Base-by-base conservation (phyloP, 2,113 vertebrate species). In the Chaetodon auriga region DNA sequence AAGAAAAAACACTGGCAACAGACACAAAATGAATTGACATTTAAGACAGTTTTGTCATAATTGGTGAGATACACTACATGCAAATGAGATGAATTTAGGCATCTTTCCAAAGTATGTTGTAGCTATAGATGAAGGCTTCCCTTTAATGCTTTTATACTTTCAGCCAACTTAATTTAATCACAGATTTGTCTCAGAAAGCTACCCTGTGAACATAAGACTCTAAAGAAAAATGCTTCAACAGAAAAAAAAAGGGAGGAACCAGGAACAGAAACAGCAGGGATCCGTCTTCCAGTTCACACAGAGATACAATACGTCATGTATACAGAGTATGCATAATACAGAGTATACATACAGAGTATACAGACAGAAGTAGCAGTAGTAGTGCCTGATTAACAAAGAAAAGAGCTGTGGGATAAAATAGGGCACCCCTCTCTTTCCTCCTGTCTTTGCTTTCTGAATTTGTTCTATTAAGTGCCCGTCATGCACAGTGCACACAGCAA, bases 21-120 rank as follows among this genome's bases (percentile, higher is more conserved):
- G 81, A 91, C 63, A 38, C 83, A 57, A 85, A 85, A 88, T 89
- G 87, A 87, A 75, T 75, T 88, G 80, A 73, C 77, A 91, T 91
- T 92, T 88, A 84, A 83, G 68, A 68, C 75, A 85, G 75, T 87
- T 86, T 83, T 41, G 46, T 60, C 78, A 51, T 77, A 87, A 88
- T 68, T 85, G 70, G 64, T 82, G 60, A 90, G 81, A 92, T 80
- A 58, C 35, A 62, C 55, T 70, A 87, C 80, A 83, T 89, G 86
- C 80, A 90, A 90, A 92, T 83, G 48, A 65, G 41, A 79, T 65
- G 7, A 79, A 61, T 68, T 77, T 41, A 36, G 80, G 63, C 61
- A 70, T 78, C 48, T 80, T 84, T 92, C 75, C 80, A 85, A 80
- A 83, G 61, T 21, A 46, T 76, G 51, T 55, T 41, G 49, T n/a